Conservation (phyloP, 1,140 invertebrate species). For the Calliopsis andreniformis region DNA sequence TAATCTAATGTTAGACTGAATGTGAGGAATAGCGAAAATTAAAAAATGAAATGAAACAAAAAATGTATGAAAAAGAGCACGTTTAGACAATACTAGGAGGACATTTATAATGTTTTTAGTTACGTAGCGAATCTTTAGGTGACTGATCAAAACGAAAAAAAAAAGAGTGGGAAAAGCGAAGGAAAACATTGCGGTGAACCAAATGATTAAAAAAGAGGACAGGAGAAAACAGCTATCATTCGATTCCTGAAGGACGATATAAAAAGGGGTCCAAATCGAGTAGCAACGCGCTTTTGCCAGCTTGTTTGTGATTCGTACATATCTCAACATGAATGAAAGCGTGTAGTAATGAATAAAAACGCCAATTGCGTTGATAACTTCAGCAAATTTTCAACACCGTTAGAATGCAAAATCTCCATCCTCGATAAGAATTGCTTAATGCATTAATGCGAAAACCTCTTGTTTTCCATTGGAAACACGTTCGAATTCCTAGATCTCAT, state of each 20-base stretch:
- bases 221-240: slow-evolving; percentile 40
- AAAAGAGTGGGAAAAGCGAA: slow-evolving; percentile 7
- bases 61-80: slow-evolving; percentile 56
- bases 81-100: slow-evolving; percentile 75
- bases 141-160: slow-evolving; percentile 22
- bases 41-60: slow-evolving; percentile 24
- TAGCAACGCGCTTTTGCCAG: slow-evolving; percentile 63
- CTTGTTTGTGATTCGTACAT: slow-evolving; percentile 72
- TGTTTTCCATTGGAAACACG: slow-evolving; percentile 15
- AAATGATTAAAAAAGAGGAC: not conserved
- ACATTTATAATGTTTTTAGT: slow-evolving; percentile 62
- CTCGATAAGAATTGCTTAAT: slow-evolving; percentile 12
- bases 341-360: too few relatives aligned
- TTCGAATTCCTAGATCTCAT: slow-evolving; percentile 50
- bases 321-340: slow-evolving; percentile 57
- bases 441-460: slow-evolving; percentile 15
- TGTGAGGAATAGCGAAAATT: slow-evolving; percentile 55
- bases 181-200: not conserved
- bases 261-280: slow-evolving; percentile 69
- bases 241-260: slow-evolving; percentile 65
- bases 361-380: too few relatives aligned
- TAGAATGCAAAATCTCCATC: not conserved
- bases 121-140: slow-evolving; percentile 49
- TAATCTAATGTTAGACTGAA: slow-evolving; percentile 70
- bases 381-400: not conserved